These are phyloP conservation scores for Drosophila mauritiana DNA, from an alignment of 1,140 invertebrate species.

Conservation along the genomic window DNA sequence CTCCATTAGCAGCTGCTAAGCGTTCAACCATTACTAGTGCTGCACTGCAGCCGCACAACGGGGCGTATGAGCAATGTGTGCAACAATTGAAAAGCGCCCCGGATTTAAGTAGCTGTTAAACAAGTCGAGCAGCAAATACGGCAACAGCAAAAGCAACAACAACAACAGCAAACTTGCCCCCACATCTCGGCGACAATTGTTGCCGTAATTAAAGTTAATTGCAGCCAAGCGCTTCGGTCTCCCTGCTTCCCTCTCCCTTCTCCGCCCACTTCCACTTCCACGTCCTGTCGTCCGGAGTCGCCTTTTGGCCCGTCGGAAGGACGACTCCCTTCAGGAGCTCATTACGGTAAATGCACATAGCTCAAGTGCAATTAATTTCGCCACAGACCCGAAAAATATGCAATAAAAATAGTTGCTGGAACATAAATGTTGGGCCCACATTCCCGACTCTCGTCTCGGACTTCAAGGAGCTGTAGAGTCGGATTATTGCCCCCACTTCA, in stretches of 20 bases:
- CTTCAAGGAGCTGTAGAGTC: conserved; percentile 12
- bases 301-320: conserved; percentile 9
- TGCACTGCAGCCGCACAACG: conserved; percentile 27
- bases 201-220: conserved; percentile 74
- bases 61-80: conserved; percentile 71
- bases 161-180: conserved; percentile 26
- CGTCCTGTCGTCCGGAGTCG: conserved; percentile 6
- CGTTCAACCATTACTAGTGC: conserved; percentile 25
- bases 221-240: conserved; percentile 54
- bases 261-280: neutral
- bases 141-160: conserved; percentile 21
- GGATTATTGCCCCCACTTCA: conserved; percentile 27
- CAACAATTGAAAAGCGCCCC: conserved; percentile 59
- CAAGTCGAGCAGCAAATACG: conserved; percentile 43
- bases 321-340: conserved; percentile 54
- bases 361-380: conserved; percentile 78
- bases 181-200: conserved; percentile 66
- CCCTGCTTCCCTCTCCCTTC: neutral
- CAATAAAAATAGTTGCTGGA: conserved; percentile 72
- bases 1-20: conserved; percentile 57
- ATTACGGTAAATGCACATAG: conserved; percentile 79
- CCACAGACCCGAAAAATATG: conserved; percentile 67
- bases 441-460: conserved; percentile 1
- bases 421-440: conserved; percentile 41
- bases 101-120: conserved; percentile 75